Evolutionary conservation across 2,888 invertebrate genomes (phyloP), one percentile per base, ranked within the genome.

Genomic region (Eupelmus urozonus): DNA sequence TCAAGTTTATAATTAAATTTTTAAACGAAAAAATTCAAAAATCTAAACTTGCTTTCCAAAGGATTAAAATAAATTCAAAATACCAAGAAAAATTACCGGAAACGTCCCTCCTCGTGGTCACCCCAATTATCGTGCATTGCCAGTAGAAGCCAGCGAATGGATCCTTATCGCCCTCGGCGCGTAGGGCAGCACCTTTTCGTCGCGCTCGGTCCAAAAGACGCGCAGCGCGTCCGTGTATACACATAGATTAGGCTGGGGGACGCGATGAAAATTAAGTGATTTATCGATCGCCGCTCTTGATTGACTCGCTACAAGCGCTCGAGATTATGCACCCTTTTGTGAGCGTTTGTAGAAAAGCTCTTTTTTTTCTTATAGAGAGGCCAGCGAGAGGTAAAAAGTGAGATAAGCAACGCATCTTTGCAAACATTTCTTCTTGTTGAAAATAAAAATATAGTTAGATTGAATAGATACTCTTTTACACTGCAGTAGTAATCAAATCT

Each of bases 201-300:
- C n/a, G n/a, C n/a, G n/a, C n/a, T n/a, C n/a, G 34, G 34, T 3
- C 34, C 9, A 9, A 34, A 5, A 34, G 34, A 34, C 5, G 9
- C 3, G 34, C 9, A 34, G 34, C 9, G n/a, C n/a, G n/a, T n/a
- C n/a, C n/a, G n/a, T n/a, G n/a, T n/a, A n/a, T n/a, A n/a, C n/a
- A n/a, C n/a, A n/a, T n/a, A n/a, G n/a, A n/a, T n/a, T n/a, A 34
- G 34, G 34, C n/a, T 27, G 51, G 53, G 29, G 51, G 23, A 42
- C 18, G 70, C 63, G 72, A 77, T 77, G 72, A 72, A 77, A 78
- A 78, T 78, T 67, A 67, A 73, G 73, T 45, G 78, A 73, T 78
- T 78, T 73, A 78, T 78, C 73, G 78, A 78, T 73, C 72, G 55
- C 45, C 55, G 55, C 72, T n/a, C n/a, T 73, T 73, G 78, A 78